phyloP scores from a whole-genome alignment of 2,797 vertebrate species.

The Oreortyx pictus region DNA sequence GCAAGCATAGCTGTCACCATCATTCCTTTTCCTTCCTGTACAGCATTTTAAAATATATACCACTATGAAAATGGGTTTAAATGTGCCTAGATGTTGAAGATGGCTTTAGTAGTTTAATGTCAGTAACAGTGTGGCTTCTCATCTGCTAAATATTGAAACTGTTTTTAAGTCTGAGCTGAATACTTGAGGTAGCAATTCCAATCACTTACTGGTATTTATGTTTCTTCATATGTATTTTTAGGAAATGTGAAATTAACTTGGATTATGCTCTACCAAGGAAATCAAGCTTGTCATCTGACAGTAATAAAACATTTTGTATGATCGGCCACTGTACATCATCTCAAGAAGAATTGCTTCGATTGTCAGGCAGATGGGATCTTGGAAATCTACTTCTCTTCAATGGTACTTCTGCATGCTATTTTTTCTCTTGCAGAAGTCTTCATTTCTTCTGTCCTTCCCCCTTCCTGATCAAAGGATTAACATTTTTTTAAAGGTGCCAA shows the following conservation, averaged over 20 bases:
- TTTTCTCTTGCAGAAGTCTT: neutral
- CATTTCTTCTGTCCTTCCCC: neutral
- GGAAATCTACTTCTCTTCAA: constrained; percentile 97
- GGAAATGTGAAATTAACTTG: constrained; percentile 91
- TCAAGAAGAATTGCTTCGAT: constrained; percentile 84
- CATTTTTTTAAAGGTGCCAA: neutral
- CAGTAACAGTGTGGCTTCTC: neutral
- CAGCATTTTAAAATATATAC: neutral
- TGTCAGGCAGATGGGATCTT: constrained; percentile 85
- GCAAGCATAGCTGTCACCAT: neutral
- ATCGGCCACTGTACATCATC: constrained; percentile 86
- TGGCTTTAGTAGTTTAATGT: neutral
- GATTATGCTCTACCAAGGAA: constrained; percentile 94
- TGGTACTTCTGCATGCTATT: constrained; percentile 78
- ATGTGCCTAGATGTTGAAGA: neutral
- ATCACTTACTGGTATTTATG: neutral
- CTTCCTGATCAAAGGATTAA: neutral
- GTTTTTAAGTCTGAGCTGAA: neutral
- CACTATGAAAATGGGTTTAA: neutral
- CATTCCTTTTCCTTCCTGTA: neutral
- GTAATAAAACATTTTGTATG: constrained; percentile 97
- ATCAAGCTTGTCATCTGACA: constrained; percentile 93
- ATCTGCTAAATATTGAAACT: neutral
- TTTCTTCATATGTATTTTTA: constrained; percentile 67
- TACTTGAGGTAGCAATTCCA: neutral